Evolutionary conservation across 2,888 invertebrate genomes (phyloP), one percentile per base, ranked within the genome.

Genomic region (Lasioglossum villosulum): DNA sequence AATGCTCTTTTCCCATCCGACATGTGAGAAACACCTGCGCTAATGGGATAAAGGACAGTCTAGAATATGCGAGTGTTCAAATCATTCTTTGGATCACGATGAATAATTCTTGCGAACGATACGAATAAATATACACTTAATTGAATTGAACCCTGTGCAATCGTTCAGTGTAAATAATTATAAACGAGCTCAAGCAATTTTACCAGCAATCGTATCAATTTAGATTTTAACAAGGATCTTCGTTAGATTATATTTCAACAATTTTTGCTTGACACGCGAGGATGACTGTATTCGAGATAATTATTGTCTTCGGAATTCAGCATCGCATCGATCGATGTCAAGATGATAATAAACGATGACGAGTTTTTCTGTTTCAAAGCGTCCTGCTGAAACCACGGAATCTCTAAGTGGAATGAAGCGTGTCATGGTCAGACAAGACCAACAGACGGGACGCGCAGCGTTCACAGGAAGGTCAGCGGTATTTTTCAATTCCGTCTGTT

Each of bases 391-490:
- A 79, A 74, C 56, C 12, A 27, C 68, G 70, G 27, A 42, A 52
- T 52, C 45, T 42, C 52, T 52, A 45, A 76, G 79, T 34, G 45
- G 63, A 77, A 37, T 16, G 75, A 70, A 75, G 34, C 73, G 52
- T 72, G 75, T 81, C 80, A 78, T 27, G 66, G 78, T 70, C 78
- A 75, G 72, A 63, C 75, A 48, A 59, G 52, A 78, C 52, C 68
- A 16, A 37, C 19, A 66, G 75, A 27, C 59, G 59, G 27, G 59
- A 27, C 59, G 59, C 59, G 63, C 30, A 66, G 16, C 34, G 63
- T 66, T 34, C 30, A 6, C 63, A 66, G 63, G 63, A 66, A 66
- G 63, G 63, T 66, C 75, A 68, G 27, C 63, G 52, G 79, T 74
- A 59, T 80, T 66, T 80, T 73, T 75, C 45, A 72, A 48, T 75